Conservation (phyloP, 2,113 vertebrate species). For the Castor canadensis region DNA sequence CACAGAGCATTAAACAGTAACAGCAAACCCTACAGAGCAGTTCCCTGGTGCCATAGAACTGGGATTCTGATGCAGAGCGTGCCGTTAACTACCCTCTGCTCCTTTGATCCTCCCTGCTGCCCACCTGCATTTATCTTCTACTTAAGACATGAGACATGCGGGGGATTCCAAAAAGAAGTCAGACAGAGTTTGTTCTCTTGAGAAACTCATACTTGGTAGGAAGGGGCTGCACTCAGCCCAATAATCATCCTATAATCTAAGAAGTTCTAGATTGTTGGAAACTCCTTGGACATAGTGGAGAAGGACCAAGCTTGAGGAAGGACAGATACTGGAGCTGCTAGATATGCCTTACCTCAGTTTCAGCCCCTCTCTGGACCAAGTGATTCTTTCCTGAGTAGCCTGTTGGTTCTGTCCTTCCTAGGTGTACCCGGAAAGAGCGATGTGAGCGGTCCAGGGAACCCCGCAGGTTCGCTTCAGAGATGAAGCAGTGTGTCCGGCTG, state of each 20-base stretch:
- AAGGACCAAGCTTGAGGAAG: background rate
- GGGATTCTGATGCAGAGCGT: background rate
- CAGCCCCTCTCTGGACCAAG: background rate
- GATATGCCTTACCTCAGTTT: accelerated
- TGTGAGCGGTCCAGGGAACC: conserved; percentile 95
- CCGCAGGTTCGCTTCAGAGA: conserved; percentile 94
- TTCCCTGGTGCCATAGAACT: background rate
- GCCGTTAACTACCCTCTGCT: background rate
- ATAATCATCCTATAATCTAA: background rate
- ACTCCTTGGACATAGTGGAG: background rate
- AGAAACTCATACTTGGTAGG: background rate
- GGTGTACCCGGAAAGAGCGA: conserved; percentile 96
- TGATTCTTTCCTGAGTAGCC: background rate
- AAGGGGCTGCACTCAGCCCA: background rate
- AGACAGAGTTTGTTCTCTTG: background rate
- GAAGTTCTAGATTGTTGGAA: background rate
- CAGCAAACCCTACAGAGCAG: background rate
- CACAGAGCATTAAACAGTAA: background rate
- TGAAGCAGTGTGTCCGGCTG: conserved; percentile 97
- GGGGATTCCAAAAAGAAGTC: background rate
- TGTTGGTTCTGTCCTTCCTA: conserved; percentile 68
- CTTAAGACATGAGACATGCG: background rate
- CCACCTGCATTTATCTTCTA: background rate
- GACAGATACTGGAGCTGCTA: background rate
- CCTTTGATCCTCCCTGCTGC: background rate